Evolutionary conservation across 2,888 invertebrate genomes (phyloP).

Genomic region (Drosophila quinaria): DNA sequence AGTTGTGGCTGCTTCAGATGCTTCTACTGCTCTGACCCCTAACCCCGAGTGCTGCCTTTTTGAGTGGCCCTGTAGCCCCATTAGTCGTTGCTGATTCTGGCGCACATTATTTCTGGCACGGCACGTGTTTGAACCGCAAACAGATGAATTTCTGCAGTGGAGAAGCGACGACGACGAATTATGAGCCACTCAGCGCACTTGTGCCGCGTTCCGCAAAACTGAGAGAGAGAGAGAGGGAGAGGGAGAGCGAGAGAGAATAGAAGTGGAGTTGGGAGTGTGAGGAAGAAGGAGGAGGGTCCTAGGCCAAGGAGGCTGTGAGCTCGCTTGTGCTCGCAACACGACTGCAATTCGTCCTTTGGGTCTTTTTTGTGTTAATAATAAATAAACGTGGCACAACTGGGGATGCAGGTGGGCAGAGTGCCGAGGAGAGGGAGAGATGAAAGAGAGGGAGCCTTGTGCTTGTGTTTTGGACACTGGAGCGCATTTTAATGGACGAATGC

Average conservation of each 20-base stretch:
- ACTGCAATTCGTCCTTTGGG: constrained; percentile 78
- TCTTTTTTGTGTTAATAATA: constrained; percentile 80
- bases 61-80: constrained; percentile 59
- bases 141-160: constrained; percentile 75
- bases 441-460: constrained; percentile 45
- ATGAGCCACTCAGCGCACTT: constrained; percentile 79
- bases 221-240: too few species aligned
- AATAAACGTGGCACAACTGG: constrained; percentile 69
- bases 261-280: background rate
- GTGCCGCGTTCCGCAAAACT: constrained; percentile 54
- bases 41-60: constrained; percentile 12
- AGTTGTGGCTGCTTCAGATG: constrained; percentile 16
- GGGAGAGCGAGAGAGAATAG: background rate
- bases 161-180: constrained; percentile 69
- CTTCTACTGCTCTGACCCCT: constrained; percentile 18
- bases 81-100: constrained; percentile 68
- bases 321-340: constrained; percentile 26
- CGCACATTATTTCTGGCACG: constrained; percentile 71
- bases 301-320: constrained; percentile 51
- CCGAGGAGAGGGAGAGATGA: constrained; percentile 5
- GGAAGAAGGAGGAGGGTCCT: constrained; percentile 14
- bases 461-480: constrained; percentile 76
- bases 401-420: background rate
- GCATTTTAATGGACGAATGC: constrained; percentile 82
- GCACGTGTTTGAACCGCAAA: constrained; percentile 81